Conservation (phyloP, 2,888 invertebrate genomes). For the Leucoptera coffeella region DNA sequence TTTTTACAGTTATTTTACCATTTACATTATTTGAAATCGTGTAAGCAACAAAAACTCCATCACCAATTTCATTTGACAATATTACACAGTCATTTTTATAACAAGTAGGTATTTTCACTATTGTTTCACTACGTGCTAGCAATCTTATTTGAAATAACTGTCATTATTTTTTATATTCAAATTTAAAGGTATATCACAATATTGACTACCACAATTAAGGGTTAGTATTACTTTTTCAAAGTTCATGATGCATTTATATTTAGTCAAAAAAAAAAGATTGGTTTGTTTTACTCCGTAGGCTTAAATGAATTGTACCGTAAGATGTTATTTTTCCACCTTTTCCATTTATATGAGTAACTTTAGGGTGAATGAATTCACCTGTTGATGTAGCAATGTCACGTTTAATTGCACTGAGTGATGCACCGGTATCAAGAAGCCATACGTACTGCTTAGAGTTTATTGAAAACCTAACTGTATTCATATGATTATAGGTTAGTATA, state of each 20-base stretch:
- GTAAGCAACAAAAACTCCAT: conserved; percentile 8
- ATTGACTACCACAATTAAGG: no score
- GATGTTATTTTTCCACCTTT: neutral
- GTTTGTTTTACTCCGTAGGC: neutral
- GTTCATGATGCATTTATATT: conserved; percentile 4
- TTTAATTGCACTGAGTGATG: no score
- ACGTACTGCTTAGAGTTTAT: no score
- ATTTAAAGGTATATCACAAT: no score
- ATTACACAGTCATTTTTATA: conserved; percentile 7
- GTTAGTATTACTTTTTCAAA: no score
- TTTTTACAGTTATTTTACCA: conserved; percentile 7
- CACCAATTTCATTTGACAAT: conserved; percentile 6
- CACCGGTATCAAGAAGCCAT: no score
- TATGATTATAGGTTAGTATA: no score
- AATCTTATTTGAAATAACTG: conserved; percentile 1
- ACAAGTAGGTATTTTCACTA: conserved; percentile 6
- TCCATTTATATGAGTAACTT: neutral
- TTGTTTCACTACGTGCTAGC: conserved; percentile 7
- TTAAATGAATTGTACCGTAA: neutral
- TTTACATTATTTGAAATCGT: conserved; percentile 4
- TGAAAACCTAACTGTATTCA: no score
- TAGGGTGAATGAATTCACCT: no score
- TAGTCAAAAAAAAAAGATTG: conserved; percentile 5
- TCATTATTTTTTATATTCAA: conserved; percentile 3
- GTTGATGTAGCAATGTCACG: no score